Evolutionary conservation across 2,797 vertebrate genomes (phyloP).

Genomic region (Poeciliopsis infans): DNA sequence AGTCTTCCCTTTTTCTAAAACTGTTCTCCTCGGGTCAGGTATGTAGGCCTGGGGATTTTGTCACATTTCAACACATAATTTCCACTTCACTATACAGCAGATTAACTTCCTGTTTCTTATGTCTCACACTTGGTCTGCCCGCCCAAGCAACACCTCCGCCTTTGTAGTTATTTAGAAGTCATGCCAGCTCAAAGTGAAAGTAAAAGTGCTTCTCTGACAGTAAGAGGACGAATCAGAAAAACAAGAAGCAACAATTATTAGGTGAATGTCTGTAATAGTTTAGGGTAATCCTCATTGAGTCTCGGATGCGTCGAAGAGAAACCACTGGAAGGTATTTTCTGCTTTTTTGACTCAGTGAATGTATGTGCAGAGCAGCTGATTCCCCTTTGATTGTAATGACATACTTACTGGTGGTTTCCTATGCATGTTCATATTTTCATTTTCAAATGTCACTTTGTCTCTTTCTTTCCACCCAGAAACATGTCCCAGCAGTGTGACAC

Average conservation of each 20-base stretch:
- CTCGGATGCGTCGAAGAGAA: background rate
- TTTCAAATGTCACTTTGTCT: background rate
- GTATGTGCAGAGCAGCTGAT: background rate
- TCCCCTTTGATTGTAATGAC: background rate
- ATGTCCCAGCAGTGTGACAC: background rate
- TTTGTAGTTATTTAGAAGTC: background rate
- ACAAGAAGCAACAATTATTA: background rate
- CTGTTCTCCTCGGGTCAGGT: background rate
- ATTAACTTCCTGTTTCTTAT: background rate
- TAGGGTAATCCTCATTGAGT: background rate
- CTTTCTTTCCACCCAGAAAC: background rate
- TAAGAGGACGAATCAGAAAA: background rate
- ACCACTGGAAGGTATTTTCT: background rate
- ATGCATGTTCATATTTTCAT: background rate
- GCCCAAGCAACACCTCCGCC: background rate
- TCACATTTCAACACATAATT: background rate
- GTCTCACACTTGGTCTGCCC: too few species aligned
- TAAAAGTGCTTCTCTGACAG: slow-evolving; percentile 4
- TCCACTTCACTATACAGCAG: background rate
- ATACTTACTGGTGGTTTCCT: background rate
- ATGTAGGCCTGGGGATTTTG: background rate
- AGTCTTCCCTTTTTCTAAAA: background rate
- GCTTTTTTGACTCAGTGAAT: background rate
- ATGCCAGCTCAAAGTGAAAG: slow-evolving; percentile 13
- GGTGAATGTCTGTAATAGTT: background rate